A percentile compares a stretch with the other conserved stretches of the same genome.
phyloP scores from a whole-genome alignment of 1,140 invertebrate genomes.

The Solenopsis fugax region DNA sequence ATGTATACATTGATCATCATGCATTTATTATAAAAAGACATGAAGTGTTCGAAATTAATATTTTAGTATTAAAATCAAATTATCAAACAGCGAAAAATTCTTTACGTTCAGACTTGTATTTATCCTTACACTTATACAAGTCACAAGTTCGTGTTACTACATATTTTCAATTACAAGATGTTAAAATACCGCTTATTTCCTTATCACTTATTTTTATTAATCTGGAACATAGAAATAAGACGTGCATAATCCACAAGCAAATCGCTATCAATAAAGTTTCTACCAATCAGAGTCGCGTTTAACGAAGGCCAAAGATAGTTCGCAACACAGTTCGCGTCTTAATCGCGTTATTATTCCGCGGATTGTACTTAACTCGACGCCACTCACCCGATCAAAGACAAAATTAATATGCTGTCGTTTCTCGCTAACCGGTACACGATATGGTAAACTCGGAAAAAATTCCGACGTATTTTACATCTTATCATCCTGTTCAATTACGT shows the following conservation, averaged over 20 bases:
- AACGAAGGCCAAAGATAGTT: not conserved
- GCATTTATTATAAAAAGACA: no score
- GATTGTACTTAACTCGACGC: slow-evolving; percentile 19
- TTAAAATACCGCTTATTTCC: not conserved
- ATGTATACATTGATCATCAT: no score
- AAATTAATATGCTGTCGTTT: slow-evolving; percentile 37
- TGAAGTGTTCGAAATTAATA: not conserved
- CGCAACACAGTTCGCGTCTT: not conserved
- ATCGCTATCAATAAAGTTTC: not conserved
- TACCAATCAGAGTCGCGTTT: not conserved
- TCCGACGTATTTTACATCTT: not conserved
- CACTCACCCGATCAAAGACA: slow-evolving; percentile 6
- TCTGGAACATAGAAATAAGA: not conserved
- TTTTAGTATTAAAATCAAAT: not conserved
- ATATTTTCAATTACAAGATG: not conserved
- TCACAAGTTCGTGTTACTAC: not conserved
- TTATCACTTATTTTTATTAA: not conserved
- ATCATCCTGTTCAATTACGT: slow-evolving; percentile 26
- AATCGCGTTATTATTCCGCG: not conserved
- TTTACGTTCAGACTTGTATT: not conserved
- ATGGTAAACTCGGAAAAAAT: not conserved
- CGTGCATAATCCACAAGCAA: not conserved
- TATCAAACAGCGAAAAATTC: not conserved
- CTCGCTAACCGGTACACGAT: slow-evolving; percentile 27
- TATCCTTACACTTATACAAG: not conserved